phyloP scores from a whole-genome alignment of 2,888 invertebrate genomes.

The Therioaphis trifolii region DNA sequence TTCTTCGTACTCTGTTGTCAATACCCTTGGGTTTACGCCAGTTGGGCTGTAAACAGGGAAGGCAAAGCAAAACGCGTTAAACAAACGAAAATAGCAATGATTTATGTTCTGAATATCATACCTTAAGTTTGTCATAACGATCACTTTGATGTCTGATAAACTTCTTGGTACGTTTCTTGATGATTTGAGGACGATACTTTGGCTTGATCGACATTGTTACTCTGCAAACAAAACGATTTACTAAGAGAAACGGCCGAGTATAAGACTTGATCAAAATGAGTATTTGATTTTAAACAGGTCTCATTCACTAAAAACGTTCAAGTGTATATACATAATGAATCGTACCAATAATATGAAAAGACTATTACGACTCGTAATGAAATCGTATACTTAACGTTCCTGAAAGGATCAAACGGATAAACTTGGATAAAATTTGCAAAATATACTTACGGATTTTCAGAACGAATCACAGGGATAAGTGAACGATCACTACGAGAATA shows the following conservation, averaged over 20 bases:
- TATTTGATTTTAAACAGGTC: not conserved
- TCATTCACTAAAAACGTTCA: not conserved
- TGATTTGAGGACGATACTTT: conserved; percentile 87
- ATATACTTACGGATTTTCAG: conserved; percentile 19
- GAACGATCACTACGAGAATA: not conserved
- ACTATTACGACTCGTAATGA: not conserved
- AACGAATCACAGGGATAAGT: not conserved
- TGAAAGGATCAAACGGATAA: conserved; percentile 23
- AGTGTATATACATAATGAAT: not conserved
- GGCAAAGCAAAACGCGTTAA: not conserved
- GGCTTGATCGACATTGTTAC: conserved; percentile 86
- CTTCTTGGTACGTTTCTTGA: conserved; percentile 98
- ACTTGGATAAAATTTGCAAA: conserved; percentile 1
- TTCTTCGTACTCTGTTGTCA: conserved; percentile 98
- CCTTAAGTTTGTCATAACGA: conserved; percentile 95
- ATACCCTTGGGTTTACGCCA: conserved; percentile 99
- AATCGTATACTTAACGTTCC: not conserved
- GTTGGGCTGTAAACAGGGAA: conserved; percentile 77
- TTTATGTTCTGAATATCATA: conserved; percentile 68
- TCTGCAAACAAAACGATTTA: not conserved
- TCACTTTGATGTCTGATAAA: conserved; percentile 99
- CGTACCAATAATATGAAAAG: not conserved
- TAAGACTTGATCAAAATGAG: not conserved
- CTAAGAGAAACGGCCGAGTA: not conserved
- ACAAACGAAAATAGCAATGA: too few species aligned